Evolutionary conservation across 2,113 vertebrate species (phyloP), one percentile per base, ranked within the genome.

Genomic region (Chrysemys picta): DNA sequence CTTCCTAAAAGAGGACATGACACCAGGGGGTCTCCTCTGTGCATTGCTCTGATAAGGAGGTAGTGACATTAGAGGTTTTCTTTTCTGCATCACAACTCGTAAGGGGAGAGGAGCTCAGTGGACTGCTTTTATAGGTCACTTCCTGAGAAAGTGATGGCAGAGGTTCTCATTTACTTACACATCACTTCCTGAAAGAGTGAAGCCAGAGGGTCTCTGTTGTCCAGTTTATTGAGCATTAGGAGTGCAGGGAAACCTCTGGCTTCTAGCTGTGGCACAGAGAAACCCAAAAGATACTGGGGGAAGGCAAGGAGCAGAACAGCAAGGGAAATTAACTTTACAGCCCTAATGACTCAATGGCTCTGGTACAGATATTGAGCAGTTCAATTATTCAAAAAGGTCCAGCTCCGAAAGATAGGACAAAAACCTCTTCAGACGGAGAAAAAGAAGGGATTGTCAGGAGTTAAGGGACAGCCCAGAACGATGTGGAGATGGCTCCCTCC

Each of bases 1-100:
- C 1, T 86, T 91, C 80, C 86, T 85, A 79, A 84, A 89, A 91
- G 89, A 92, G 90, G 93, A 79, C 83, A 56, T 57, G 89, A 89
- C 84, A 27, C 25, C 38, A 47, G 7, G 85, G 93, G 45, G 27
- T 22, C 35, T 91, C 29, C 49, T 87, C 78, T 27, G 62, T 53
- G 87, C 83, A 89, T 9, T 54, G 47, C 29, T 25, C 50, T 75
- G 56, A 89, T 78, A 25, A 27, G 75, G 25, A 82, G 35, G 17
- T 38, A 86, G 27, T 22, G 84, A 75, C 87, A 59, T 69, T 91
- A 91, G 94, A 96, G 84, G 25, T 57, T 59, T 7, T 56, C 27
- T 83, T 4, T 89, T 93, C 8, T 76, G 65, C 29, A 38, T 21
- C 75, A 78, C 75, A 27, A 45, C 42, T 25, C 2, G 10, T 76